A percentile compares a stretch with the other conserved stretches of the same genome.
Evolutionary conservation across 2,113 vertebrate genomes (phyloP).

Genomic region (Barbus barbus): DNA sequence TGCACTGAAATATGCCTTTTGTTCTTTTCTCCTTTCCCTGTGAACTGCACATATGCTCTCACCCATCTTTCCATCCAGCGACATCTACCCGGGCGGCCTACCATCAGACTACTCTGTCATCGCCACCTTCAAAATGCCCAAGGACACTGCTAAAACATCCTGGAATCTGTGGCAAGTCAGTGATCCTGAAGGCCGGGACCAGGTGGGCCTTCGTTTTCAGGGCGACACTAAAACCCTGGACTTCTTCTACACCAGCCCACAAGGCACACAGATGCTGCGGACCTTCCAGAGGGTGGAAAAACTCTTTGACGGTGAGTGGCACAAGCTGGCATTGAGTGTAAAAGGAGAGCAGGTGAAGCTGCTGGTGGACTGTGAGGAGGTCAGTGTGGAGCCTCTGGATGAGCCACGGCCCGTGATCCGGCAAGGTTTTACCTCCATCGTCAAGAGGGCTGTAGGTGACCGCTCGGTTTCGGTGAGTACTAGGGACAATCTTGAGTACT

Average conservation of each 20-base stretch:
- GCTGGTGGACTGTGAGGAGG: constrained; percentile 71
- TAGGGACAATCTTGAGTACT: no score
- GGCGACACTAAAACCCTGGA: constrained; percentile 63
- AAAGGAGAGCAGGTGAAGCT: constrained; percentile 68
- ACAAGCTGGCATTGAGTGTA: constrained; percentile 74
- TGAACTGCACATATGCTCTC: not conserved
- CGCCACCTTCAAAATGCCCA: constrained; percentile 72
- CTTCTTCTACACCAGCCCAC: constrained; percentile 67
- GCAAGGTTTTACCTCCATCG: constrained; percentile 65
- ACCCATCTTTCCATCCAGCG: constrained; percentile 51
- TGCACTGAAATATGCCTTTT: not conserved
- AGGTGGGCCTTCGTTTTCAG: constrained; percentile 68
- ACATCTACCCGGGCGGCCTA: constrained; percentile 73
- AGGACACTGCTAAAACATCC: constrained; percentile 59
- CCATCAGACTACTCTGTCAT: constrained; percentile 73
- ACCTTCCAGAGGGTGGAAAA: constrained; percentile 66
- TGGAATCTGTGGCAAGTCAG: constrained; percentile 80
- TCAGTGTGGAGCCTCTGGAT: constrained; percentile 58
- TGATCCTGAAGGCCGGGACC: constrained; percentile 65
- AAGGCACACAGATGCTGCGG: constrained; percentile 61
- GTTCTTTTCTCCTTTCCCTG: not conserved
- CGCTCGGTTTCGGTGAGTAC: constrained; percentile 63
- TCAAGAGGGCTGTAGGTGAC: constrained; percentile 66
- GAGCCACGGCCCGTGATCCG: constrained; percentile 59
- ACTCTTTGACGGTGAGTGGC: constrained; percentile 74